phyloP scores from a whole-genome alignment of 2,797 vertebrate species.

The Poecilia gillii region DNA sequence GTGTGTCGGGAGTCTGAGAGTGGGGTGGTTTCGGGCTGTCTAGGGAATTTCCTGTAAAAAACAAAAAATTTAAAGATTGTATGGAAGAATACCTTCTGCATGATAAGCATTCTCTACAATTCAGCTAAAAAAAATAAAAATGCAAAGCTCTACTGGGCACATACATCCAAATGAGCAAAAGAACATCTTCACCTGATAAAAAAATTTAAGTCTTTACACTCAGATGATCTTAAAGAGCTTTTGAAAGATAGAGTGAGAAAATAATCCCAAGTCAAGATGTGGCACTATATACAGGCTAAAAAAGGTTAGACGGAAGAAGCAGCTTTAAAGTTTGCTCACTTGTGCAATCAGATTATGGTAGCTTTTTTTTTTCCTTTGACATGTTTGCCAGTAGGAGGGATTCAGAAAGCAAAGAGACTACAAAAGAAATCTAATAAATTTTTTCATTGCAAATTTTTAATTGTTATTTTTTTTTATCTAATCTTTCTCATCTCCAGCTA shows the following conservation, averaged over 20 bases:
- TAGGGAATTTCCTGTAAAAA: slow-evolving; percentile 85
- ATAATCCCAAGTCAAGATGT: not conserved
- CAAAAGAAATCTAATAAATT: no score
- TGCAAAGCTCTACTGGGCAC: no score
- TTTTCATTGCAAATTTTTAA: no score
- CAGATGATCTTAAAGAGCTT: not conserved
- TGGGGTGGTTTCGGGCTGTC: slow-evolving; percentile 92
- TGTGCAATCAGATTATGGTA: not conserved
- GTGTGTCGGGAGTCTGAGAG: slow-evolving; percentile 80
- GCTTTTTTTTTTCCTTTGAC: not conserved
- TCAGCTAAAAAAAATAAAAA: not conserved
- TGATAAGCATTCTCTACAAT: not conserved
- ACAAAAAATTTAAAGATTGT: slow-evolving; percentile 75
- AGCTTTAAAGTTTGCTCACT: not conserved
- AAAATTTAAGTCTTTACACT: not conserved
- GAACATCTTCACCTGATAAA: not conserved
- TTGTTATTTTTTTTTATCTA: no score
- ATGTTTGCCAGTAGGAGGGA: not conserved
- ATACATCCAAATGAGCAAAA: not conserved
- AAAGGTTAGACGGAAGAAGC: not conserved
- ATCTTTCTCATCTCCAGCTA: no score
- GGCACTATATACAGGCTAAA: not conserved
- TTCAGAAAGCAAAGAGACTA: no score
- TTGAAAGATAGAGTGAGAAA: not conserved
- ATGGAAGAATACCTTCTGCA: not conserved